Conservation (phyloP, 2,113 vertebrate genomes). For the Crotalus viridis region DNA sequence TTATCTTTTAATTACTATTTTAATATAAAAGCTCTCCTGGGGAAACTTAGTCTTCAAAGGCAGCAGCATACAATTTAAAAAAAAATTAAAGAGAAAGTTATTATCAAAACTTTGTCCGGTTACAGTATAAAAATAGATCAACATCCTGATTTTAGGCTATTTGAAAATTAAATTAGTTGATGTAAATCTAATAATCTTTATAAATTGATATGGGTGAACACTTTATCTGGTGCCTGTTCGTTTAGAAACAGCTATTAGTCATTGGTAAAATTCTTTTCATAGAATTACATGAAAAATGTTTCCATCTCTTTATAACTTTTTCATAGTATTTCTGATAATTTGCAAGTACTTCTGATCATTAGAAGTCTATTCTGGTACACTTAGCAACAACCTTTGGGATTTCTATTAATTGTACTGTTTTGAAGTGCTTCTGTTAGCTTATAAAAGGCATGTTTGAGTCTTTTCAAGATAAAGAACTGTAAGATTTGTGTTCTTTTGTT, state of each 20-base stretch:
- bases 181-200: background rate
- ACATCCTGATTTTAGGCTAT: background rate
- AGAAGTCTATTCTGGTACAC: background rate
- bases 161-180: background rate
- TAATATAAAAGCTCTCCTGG: background rate
- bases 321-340: background rate
- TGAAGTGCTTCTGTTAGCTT: background rate
- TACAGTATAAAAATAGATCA: background rate
- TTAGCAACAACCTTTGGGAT: background rate
- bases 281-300: background rate
- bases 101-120: background rate
- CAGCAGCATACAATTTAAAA: no score
- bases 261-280: background rate
- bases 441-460: background rate
- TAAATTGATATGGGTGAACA: background rate
- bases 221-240: background rate
- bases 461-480: background rate
- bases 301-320: background rate
- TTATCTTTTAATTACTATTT: no score
- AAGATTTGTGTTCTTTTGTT: conserved; percentile 54
- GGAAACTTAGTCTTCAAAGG: background rate
- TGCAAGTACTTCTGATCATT: background rate
- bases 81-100: no score
- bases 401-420: background rate
- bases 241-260: background rate